phyloP scores from a whole-genome alignment of 2,888 invertebrate genomes.

The Eupeodes luniger region DNA sequence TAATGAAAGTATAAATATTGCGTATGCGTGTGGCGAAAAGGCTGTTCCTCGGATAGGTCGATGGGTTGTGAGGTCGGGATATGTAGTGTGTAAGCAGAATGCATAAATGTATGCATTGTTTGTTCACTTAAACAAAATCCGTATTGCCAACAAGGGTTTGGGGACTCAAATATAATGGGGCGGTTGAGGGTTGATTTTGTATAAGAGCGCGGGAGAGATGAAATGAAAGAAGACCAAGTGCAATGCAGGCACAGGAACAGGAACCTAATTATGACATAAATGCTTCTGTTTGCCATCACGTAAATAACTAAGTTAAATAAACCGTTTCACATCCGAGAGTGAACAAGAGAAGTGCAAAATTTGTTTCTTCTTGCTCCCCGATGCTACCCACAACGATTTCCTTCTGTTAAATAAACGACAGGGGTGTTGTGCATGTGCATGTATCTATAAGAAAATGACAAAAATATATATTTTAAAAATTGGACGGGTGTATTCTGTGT shows the following conservation, averaged over 20 bases:
- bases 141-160: slow-evolving; percentile 55
- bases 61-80: neutral
- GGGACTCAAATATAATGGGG: neutral
- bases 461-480: slow-evolving; percentile 51
- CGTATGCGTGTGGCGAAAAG: slow-evolving; percentile 46
- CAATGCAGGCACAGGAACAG: slow-evolving; percentile 19
- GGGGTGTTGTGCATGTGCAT: neutral
- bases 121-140: slow-evolving; percentile 71
- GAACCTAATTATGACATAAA: slow-evolving; percentile 74
- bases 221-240: neutral
- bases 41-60: slow-evolving; percentile 20
- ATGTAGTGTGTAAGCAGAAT: slow-evolving; percentile 48
- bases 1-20: slow-evolving; percentile 17
- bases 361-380: slow-evolving; percentile 3
- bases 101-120: slow-evolving; percentile 73
- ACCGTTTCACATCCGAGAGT: slow-evolving; percentile 52
- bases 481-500: slow-evolving; percentile 33
- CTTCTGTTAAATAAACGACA: slow-evolving; percentile 30
- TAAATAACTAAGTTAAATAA: slow-evolving; percentile 73
- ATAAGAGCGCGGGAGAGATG: neutral
- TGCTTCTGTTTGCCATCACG: slow-evolving; percentile 73
- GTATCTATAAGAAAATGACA: slow-evolving; percentile 17
- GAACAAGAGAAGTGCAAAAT: slow-evolving; percentile 49
- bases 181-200: neutral
- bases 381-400: neutral